Percentiles rank a stretch among this genome's conserved stretches.
phyloP scores from a whole-genome alignment of 2,113 vertebrate genomes.

The Neodon shergylaensis region DNA sequence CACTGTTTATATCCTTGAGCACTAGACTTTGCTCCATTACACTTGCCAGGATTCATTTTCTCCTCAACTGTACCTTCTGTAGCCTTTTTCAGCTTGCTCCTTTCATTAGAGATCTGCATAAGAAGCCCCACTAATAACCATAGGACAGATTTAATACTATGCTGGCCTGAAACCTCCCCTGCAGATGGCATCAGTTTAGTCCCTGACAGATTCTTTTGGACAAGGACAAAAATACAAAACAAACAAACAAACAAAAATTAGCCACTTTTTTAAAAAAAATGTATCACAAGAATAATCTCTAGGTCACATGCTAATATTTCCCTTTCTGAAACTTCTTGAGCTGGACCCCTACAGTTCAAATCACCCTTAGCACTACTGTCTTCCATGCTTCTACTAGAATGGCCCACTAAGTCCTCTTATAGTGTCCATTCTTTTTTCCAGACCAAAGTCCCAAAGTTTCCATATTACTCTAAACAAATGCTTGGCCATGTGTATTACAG shows the following conservation, averaged over 20 bases:
- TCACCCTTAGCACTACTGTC: neutral
- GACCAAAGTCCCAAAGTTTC: neutral
- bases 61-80: neutral
- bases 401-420: neutral
- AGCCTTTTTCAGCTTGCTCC: neutral
- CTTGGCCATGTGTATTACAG: neutral
- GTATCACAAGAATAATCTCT: neutral
- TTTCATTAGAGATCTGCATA: neutral
- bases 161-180: neutral
- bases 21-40: neutral
- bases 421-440: neutral
- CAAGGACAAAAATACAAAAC: too few species aligned
- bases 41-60: neutral
- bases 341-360: fast-evolving
- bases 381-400: neutral
- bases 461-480: neutral
- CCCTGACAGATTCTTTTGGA: neutral
- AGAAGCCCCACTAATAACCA: neutral
- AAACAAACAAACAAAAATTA: neutral
- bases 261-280: too few species aligned
- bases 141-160: neutral
- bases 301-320: neutral
- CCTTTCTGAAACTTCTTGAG: neutral
- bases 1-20: neutral
- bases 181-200: neutral